Conservation (phyloP, 92 coral and sea anemone genomes). For the Umimayanthus kanabou region DNA sequence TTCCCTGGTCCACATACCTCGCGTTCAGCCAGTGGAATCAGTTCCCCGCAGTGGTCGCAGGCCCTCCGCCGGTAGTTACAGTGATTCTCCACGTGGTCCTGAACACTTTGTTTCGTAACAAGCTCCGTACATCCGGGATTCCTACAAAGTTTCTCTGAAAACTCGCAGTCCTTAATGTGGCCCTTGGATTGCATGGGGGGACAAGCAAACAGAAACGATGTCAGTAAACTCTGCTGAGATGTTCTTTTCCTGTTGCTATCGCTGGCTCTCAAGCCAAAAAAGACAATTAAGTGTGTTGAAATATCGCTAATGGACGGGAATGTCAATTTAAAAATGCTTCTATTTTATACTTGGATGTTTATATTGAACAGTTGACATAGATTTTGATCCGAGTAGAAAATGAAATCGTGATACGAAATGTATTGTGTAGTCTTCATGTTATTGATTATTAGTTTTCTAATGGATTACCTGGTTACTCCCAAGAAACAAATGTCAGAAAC, state of each 20-base stretch:
- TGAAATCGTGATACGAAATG: too few relatives aligned
- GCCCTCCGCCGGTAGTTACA: constrained; percentile 44
- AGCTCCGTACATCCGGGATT: constrained; percentile 48
- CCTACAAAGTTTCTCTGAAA: constrained; percentile 39
- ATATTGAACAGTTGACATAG: background rate
- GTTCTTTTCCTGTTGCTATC: background rate
- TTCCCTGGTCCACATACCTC: constrained; percentile 30
- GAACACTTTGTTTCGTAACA: constrained; percentile 27
- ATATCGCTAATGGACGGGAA: too few relatives aligned
- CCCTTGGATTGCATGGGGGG: constrained; percentile 14
- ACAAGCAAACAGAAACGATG: background rate
- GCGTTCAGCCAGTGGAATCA: constrained; percentile 7
- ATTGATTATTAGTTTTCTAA: too few relatives aligned
- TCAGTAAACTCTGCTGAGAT: background rate
- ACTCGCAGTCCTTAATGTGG: constrained; percentile 38
- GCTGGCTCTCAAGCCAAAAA: background rate
- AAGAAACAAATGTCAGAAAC: too few relatives aligned
- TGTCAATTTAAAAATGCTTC: too few relatives aligned
- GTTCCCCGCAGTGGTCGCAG: constrained; percentile 43
- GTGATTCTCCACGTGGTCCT: constrained; percentile 39
- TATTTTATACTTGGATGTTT: background rate
- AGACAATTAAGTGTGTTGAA: too few relatives aligned
- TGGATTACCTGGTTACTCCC: too few relatives aligned
- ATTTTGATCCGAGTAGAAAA: too few relatives aligned
- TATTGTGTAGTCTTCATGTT: too few relatives aligned